A percentile compares a stretch with the other conserved stretches of the same genome.
Conservation (phyloP, 2,888 invertebrate genomes). For the Silvanus unidentatus region DNA sequence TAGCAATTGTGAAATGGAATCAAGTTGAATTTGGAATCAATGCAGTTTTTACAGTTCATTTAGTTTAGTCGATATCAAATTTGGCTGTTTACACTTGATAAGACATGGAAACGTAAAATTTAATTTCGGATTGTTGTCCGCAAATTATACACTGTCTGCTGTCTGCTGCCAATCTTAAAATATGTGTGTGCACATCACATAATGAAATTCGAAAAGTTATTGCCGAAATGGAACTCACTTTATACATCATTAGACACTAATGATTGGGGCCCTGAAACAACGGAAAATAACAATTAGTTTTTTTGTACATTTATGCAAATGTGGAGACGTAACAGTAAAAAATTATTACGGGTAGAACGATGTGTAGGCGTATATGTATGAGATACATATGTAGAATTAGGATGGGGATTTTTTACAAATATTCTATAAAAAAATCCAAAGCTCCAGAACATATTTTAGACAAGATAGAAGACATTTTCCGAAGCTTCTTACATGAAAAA, state of each 20-base stretch:
- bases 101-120: slow-evolving; percentile 32
- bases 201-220: neutral
- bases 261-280: too few species aligned
- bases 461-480: slow-evolving; percentile 17
- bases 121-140: slow-evolving; percentile 29
- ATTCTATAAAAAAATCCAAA: neutral
- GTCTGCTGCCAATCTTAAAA: too few species aligned
- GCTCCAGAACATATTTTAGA: slow-evolving; percentile 18
- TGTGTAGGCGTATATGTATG: too few species aligned
- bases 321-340: too few species aligned
- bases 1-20: slow-evolving; percentile 29
- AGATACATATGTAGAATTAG: too few species aligned
- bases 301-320: too few species aligned
- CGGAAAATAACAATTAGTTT: too few species aligned
- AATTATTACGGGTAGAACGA: too few species aligned
- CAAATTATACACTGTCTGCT: too few species aligned
- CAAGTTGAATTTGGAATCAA: slow-evolving; percentile 27
- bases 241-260: too few species aligned
- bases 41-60: slow-evolving; percentile 40
- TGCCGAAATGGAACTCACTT: too few species aligned
- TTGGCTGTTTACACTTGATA: slow-evolving; percentile 35
- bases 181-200: neutral
- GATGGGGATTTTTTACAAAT: neutral
- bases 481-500: slow-evolving; percentile 19
- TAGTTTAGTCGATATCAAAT: slow-evolving; percentile 33